Evolutionary conservation across 2,888 invertebrate species (phyloP).

Genomic region (Chrysopilus asiliformis): DNA sequence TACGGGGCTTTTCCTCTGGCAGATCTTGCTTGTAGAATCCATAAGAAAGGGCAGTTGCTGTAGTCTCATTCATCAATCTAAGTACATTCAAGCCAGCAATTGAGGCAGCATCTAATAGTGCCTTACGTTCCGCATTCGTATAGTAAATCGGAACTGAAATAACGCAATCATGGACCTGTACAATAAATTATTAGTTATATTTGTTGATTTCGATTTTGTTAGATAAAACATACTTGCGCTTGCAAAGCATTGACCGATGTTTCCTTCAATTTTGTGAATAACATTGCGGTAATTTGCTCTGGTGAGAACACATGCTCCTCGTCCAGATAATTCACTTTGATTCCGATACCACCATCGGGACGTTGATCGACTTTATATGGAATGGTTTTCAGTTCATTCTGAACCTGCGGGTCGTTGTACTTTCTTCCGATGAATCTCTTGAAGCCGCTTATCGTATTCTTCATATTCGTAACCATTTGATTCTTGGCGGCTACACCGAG

Average conservation of each 20-base stretch:
- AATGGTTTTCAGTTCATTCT: constrained; percentile 64
- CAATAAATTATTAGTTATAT: no score
- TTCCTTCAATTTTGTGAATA: constrained; percentile 92
- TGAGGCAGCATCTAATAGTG: constrained; percentile 79
- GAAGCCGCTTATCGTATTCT: constrained; percentile 89
- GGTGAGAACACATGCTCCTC: constrained; percentile 77
- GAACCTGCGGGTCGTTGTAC: constrained; percentile 76
- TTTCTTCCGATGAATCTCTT: constrained; percentile 86
- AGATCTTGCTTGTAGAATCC: constrained; percentile 98
- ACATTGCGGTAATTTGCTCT: constrained; percentile 92
- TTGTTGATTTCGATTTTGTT: no score
- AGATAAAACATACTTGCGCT: constrained; percentile 63
- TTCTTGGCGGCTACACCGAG: constrained; percentile 95
- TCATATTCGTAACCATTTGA: constrained; percentile 92
- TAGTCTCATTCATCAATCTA: constrained; percentile 92
- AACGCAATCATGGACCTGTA: constrained; percentile 74
- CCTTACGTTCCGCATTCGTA: constrained; percentile 87
- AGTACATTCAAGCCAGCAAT: constrained; percentile 91
- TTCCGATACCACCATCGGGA: constrained; percentile 69
- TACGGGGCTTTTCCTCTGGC: constrained; percentile 81
- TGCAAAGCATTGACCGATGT: constrained; percentile 74
- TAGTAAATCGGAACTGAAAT: constrained; percentile 89
- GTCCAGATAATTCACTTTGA: constrained; percentile 77
- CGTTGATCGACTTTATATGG: constrained; percentile 67
- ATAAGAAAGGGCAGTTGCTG: constrained; percentile 91